A percentile compares a stretch with the other conserved stretches of the same genome.
These are phyloP conservation scores for Sinocyclocheilus anophthalmus DNA, from an alignment of 2,113 vertebrate genomes.

Conservation along the genomic window DNA sequence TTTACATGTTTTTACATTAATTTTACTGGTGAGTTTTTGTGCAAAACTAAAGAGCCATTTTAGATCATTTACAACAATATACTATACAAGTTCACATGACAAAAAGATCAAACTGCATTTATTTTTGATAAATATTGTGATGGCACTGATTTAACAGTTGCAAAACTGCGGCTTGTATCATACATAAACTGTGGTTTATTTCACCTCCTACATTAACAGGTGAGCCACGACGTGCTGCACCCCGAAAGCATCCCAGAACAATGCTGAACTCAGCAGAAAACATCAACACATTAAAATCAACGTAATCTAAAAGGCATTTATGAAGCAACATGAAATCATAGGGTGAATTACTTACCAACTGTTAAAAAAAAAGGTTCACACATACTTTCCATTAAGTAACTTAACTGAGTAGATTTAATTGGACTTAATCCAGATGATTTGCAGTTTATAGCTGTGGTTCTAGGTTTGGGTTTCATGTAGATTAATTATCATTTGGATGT, in stretches of 20 bases:
- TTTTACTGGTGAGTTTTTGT: not conserved
- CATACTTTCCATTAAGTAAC: not conserved
- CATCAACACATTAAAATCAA: not conserved
- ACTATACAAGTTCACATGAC: not conserved
- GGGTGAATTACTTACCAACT: not conserved
- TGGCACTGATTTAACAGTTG: not conserved
- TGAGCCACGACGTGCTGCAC: not conserved
- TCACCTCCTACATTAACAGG: not conserved
- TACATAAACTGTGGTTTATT: not conserved
- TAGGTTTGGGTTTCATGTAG: not conserved
- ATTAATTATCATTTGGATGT: not conserved
- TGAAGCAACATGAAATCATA: not conserved
- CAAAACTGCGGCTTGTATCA: not conserved
- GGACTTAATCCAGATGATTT: not conserved
- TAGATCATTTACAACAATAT: not conserved
- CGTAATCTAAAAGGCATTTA: not conserved
- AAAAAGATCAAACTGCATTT: not conserved
- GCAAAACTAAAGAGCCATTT: not conserved
- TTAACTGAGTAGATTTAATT: not conserved
- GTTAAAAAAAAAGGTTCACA: not conserved
- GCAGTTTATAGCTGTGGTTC: not conserved
- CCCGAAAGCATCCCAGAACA: not conserved
- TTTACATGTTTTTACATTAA: not conserved
- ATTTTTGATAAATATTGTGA: not conserved
- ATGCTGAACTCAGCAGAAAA: conserved; percentile 1